Base-by-base conservation (phyloP, 2,888 invertebrate genomes). In the Cryptosula pallasiana region DNA sequence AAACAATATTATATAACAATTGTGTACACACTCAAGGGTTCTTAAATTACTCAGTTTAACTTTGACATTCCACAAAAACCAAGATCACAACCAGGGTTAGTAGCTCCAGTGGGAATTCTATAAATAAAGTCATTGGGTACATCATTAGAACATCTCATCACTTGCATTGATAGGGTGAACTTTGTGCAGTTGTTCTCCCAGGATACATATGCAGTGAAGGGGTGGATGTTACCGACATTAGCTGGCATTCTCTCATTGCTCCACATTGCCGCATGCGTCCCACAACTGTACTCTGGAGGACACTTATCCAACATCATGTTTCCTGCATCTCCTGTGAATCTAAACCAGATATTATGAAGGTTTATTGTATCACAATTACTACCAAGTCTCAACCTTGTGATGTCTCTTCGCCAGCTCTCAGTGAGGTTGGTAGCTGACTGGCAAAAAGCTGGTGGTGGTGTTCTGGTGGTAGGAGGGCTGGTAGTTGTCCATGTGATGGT, bases 111-210 rank as follows among this genome's bases (percentile, higher is more conserved):
- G n/a, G n/a, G n/a, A n/a, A n/a, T n/a, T n/a, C n/a, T n/a, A n/a
- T n/a, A n/a, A n/a, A n/a, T n/a, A n/a, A n/a, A n/a, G n/a, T n/a
- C n/a, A n/a, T n/a, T n/a, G n/a, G n/a, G 55, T 5, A 23, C 5
- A n/a, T 55, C 23, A 23, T 55, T 23, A 55, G 55, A 55, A 25
- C 55, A 55, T n/a, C 55, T 55, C 55, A 55, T 55, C 55, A 55
- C 55, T 23, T 20, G 25, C 3, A 55, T 55, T 25, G 16, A 25
- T 16, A n/a, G 23, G 3, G 23, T 3, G 23, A 23, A 55, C 55
- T 55, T 20, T 23, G 23, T 55, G 55, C 55, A 55, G 55, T 23
- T 55, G 5, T 25, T 20, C 16, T 20, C 25, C 55, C 55, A 55
- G 16, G 55, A 55, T 23, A 20, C 55, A 25, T 55, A 55, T 5